These are phyloP conservation scores for Hypercompe scribonia DNA, from an alignment of 2,888 invertebrate genomes.

Conservation along the genomic window DNA sequence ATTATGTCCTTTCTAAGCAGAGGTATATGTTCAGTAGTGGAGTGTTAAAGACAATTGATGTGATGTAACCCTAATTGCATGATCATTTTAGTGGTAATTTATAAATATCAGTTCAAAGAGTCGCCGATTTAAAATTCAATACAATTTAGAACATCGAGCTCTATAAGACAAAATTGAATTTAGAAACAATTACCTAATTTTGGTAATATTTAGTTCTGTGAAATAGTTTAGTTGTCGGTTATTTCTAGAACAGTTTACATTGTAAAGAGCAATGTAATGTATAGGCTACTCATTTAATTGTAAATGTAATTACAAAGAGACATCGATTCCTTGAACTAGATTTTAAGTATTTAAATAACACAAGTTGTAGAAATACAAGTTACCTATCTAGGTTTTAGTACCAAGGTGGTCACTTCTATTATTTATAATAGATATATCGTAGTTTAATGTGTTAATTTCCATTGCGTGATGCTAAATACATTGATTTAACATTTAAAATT, in stretches of 20 bases:
- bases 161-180: neutral
- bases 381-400: constrained; percentile 66
- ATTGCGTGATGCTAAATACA: constrained; percentile 23
- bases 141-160: too few species aligned
- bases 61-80: too few species aligned
- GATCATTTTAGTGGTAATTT: too few species aligned
- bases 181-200: neutral
- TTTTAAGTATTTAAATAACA: constrained; percentile 68
- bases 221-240: neutral
- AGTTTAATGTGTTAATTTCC: constrained; percentile 26
- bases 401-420: constrained; percentile 57
- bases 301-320: constrained; percentile 32
- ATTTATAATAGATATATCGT: constrained; percentile 42
- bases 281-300: constrained; percentile 34
- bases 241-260: constrained; percentile 17
- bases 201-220: too few species aligned
- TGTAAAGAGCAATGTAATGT: constrained; percentile 23
- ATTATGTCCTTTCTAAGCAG: too few species aligned
- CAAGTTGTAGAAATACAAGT: constrained; percentile 54
- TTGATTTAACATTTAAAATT: neutral
- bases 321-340: constrained; percentile 71
- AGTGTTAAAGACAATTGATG: too few species aligned
- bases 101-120: neutral
- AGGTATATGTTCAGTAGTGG: too few species aligned
- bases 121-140: too few species aligned